Evolutionary conservation across 2,888 invertebrate species (phyloP).

Genomic region (Spisula subtruncata): DNA sequence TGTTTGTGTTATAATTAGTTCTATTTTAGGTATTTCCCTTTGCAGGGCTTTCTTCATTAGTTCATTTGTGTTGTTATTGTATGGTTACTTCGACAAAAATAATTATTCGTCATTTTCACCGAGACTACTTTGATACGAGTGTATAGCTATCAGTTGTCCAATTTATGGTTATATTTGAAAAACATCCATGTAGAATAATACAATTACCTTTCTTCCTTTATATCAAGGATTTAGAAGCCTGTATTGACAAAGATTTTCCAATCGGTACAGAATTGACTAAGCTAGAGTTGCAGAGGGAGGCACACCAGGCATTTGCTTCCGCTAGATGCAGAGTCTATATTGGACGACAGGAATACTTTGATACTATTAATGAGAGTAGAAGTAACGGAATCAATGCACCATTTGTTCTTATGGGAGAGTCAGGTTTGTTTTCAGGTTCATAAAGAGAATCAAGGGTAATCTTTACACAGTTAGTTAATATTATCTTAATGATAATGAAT

Average conservation of each 20-base stretch:
- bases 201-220: neutral
- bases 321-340: constrained; percentile 80
- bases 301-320: constrained; percentile 80
- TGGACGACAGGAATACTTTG: constrained; percentile 81
- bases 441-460: neutral
- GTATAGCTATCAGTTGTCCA: too few relatives aligned
- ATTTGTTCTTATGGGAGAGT: constrained; percentile 81
- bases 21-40: too few relatives aligned
- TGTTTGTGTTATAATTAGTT: too few relatives aligned
- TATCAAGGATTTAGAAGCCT: constrained; percentile 74
- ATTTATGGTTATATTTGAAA: too few relatives aligned
- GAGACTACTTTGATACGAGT: too few relatives aligned
- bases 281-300: constrained; percentile 78
- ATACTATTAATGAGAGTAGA: constrained; percentile 68
- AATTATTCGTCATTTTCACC: too few relatives aligned
- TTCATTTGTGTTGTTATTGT: too few relatives aligned
- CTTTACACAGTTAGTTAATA: too few relatives aligned
- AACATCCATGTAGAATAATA: too few relatives aligned
- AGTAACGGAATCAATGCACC: constrained; percentile 66
- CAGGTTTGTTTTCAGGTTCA: constrained; percentile 70
- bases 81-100: too few relatives aligned
- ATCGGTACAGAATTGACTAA: constrained; percentile 79
- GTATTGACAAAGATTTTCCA: constrained; percentile 81
- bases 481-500: too few relatives aligned
- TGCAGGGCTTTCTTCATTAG: too few relatives aligned